These are phyloP conservation scores for Lota lota DNA, from an alignment of 2,113 vertebrate genomes.

Conservation along the genomic window DNA sequence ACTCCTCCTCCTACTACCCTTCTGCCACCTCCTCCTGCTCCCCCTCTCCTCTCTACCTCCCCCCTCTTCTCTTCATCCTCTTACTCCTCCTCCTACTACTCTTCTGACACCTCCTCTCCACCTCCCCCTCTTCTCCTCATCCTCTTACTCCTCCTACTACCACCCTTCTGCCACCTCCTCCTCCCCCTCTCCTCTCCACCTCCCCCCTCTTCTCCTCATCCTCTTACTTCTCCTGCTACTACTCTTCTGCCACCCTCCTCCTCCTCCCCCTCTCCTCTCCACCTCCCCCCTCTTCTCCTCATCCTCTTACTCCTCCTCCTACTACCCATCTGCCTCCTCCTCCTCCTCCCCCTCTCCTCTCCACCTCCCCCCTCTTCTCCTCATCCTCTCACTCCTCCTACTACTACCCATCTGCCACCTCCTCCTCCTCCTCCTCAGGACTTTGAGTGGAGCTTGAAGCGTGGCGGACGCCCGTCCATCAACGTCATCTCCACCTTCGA, in stretches of 20 bases:
- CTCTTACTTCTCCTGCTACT: too few relatives aligned
- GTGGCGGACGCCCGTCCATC: slow-evolving; percentile 12
- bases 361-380: neutral
- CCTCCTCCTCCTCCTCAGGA: slow-evolving; percentile 66
- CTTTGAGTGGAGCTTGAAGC: slow-evolving; percentile 87
- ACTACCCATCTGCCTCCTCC: too few relatives aligned
- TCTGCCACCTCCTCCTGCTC: neutral
- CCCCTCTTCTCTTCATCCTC: neutral
- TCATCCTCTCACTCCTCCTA: neutral
- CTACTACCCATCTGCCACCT: neutral
- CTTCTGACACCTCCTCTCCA: neutral
- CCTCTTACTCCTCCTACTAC: too few relatives aligned
- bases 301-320: too few relatives aligned
- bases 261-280: too few relatives aligned
- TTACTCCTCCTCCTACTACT: neutral
- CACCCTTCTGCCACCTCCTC: too few relatives aligned
- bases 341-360: neutral
- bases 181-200: too few relatives aligned
- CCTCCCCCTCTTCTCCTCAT: too few relatives aligned
- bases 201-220: too few relatives aligned
- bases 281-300: too few relatives aligned
- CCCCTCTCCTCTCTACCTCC: slow-evolving; percentile 20
- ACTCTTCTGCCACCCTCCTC: too few relatives aligned
- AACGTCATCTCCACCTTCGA: slow-evolving; percentile 89
- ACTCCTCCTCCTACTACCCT: neutral